These are phyloP conservation scores for Acheta domesticus DNA, from an alignment of 2,888 invertebrate genomes.

Conservation along the genomic window DNA sequence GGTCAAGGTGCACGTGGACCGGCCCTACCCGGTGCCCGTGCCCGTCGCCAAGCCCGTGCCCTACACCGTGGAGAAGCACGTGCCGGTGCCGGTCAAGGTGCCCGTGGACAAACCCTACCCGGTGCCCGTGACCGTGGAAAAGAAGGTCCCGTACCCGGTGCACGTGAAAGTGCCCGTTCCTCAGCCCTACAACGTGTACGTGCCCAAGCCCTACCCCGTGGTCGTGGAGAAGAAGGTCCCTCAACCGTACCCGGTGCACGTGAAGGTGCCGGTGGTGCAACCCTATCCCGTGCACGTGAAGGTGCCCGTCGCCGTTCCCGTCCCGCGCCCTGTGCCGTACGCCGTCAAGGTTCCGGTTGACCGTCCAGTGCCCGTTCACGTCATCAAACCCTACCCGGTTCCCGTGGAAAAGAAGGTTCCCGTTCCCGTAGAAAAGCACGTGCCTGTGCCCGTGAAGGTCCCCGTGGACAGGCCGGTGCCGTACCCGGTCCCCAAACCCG, in stretches of 20 bases:
- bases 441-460: slow-evolving; percentile 51
- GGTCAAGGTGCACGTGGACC: slow-evolving; percentile 2
- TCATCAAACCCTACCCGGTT: slow-evolving; percentile 32
- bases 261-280: slow-evolving; percentile 57
- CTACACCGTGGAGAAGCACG: slow-evolving; percentile 55
- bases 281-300: slow-evolving; percentile 51
- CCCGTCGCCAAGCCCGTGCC: slow-evolving; percentile 28
- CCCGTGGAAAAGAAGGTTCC: slow-evolving; percentile 29
- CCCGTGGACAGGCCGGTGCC: slow-evolving; percentile 46
- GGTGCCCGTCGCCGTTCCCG: slow-evolving; percentile 60
- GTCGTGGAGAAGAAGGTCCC: slow-evolving; percentile 71
- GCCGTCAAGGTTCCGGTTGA: slow-evolving; percentile 45
- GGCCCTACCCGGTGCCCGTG: slow-evolving; percentile 23
- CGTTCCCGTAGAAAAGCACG: slow-evolving; percentile 35
- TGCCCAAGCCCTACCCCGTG: slow-evolving; percentile 53
- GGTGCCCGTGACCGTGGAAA: slow-evolving; percentile 35
- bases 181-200: slow-evolving; percentile 53
- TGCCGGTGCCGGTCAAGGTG: slow-evolving; percentile 53
- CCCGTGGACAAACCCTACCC: slow-evolving; percentile 31
- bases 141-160: slow-evolving; percentile 34
- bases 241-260: slow-evolving; percentile 56
- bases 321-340: slow-evolving; percentile 44
- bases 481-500: slow-evolving; percentile 47
- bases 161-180: slow-evolving; percentile 33
- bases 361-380: slow-evolving; percentile 26